Evolutionary conservation across 2,797 vertebrate species (phyloP).

Genomic region (Gallirallus australis): DNA sequence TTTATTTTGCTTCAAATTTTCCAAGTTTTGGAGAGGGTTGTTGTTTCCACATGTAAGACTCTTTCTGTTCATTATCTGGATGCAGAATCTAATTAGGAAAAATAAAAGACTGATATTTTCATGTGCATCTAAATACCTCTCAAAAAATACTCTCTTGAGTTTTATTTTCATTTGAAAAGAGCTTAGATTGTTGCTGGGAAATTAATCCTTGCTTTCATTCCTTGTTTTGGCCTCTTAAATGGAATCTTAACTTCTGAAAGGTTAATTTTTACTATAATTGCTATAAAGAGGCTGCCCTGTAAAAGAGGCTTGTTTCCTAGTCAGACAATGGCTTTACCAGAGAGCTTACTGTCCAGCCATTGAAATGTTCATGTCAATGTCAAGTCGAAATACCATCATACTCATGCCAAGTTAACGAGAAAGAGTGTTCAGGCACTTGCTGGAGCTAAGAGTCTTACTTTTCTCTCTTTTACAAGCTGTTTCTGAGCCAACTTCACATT

Average conservation of each 20-base stretch:
- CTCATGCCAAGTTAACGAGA: not conserved
- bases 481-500: constrained; percentile 26
- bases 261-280: constrained; percentile 57
- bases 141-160: not conserved
- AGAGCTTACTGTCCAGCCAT: constrained; percentile 37
- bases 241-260: constrained; percentile 50
- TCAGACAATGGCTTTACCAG: constrained; percentile 38
- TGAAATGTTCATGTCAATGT: constrained; percentile 56
- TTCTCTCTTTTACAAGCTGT: constrained; percentile 22
- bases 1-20: not conserved
- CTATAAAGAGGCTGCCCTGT: constrained; percentile 5
- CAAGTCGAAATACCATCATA: constrained; percentile 40
- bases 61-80: not conserved
- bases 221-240: constrained; percentile 20
- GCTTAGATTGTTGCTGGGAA: constrained; percentile 50
- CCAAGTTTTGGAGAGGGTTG: not conserved
- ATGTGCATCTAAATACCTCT: not conserved
- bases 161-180: constrained; percentile 38
- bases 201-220: constrained; percentile 57
- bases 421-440: constrained; percentile 20
- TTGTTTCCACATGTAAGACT: not conserved
- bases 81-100: not conserved
- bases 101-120: not conserved
- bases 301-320: not conserved
- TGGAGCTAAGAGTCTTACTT: constrained; percentile 10